Evolutionary conservation across 1,140 invertebrate genomes (phyloP).

Genomic region (Parapsyche elsis): DNA sequence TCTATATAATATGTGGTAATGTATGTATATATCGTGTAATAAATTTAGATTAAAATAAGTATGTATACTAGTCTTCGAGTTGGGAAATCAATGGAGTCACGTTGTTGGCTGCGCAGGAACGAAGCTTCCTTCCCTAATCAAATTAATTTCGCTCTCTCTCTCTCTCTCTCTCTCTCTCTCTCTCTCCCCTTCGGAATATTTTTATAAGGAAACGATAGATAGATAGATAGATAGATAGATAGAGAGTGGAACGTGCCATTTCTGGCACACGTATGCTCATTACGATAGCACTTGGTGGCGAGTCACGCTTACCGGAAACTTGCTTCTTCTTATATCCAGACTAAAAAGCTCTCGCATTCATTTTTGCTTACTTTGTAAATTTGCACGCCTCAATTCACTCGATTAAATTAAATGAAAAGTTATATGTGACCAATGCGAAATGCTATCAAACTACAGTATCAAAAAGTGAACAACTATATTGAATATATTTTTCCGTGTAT

Average conservation of each 20-base stretch:
- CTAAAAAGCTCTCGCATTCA: too few species aligned
- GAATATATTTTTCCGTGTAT: too few species aligned
- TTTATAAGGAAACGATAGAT: neutral
- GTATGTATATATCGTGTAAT: too few species aligned
- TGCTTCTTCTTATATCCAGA: neutral
- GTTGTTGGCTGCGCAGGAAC: neutral
- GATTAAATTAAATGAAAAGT: too few species aligned
- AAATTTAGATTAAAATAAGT: too few species aligned
- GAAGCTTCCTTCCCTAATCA: conserved; percentile 5
- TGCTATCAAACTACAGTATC: too few species aligned
- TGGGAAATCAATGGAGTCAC: neutral
- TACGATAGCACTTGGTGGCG: conserved; percentile 23
- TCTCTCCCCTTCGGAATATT: neutral
- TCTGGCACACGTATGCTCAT: conserved; percentile 25
- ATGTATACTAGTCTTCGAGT: too few species aligned
- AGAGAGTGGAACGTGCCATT: conserved; percentile 15
- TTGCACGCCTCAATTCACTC: too few species aligned
- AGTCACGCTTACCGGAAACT: conserved; percentile 13
- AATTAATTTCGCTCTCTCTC: conserved; percentile 4
- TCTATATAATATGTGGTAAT: neutral
- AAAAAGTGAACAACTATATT: too few species aligned
- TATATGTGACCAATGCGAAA: too few species aligned
- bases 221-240: too few species aligned
- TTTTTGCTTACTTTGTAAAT: too few species aligned
- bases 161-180: neutral